A percentile compares a stretch with the other conserved stretches of the same genome.
Conservation (phyloP, 2,797 vertebrate species). For the Fringilla coelebs region DNA sequence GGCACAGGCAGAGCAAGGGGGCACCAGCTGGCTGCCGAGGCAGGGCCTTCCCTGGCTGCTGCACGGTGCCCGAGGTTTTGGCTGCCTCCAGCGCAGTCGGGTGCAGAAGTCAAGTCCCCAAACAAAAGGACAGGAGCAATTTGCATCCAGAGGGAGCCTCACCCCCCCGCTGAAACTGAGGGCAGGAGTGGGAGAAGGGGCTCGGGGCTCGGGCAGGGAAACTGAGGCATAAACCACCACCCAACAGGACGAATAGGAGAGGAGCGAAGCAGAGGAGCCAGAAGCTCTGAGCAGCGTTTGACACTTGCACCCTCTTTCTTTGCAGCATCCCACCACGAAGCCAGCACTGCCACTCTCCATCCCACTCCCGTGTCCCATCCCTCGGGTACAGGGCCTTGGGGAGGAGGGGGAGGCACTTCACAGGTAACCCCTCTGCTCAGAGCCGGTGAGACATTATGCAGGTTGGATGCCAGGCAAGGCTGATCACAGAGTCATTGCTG, state of each 20-base stretch:
- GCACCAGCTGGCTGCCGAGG: constrained; percentile 34
- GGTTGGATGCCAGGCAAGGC: constrained; percentile 54
- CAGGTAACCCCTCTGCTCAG: neutral
- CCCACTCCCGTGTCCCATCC: neutral
- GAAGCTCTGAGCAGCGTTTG: neutral
- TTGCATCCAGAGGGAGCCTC: neutral
- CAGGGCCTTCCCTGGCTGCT: neutral
- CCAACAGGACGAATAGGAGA: rapidly evolving
- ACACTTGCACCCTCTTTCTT: neutral
- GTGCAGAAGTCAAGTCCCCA: neutral
- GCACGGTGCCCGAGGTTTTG: rapidly evolving
- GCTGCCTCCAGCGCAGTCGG: neutral
- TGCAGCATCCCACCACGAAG: neutral
- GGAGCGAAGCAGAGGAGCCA: neutral
- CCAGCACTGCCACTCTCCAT: rapidly evolving
- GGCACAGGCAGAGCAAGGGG: constrained; percentile 47
- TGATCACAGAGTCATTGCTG: constrained; percentile 61
- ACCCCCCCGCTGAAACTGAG: too few species aligned
- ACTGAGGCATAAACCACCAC: neutral
- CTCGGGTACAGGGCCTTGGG: neutral
- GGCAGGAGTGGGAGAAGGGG: neutral
- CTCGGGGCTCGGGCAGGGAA: neutral
- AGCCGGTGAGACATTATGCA: neutral
- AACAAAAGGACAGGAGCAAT: rapidly evolving
- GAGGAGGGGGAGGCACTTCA: neutral